Conservation (phyloP, 1,140 invertebrate species). For the Orius insidiosus region DNA sequence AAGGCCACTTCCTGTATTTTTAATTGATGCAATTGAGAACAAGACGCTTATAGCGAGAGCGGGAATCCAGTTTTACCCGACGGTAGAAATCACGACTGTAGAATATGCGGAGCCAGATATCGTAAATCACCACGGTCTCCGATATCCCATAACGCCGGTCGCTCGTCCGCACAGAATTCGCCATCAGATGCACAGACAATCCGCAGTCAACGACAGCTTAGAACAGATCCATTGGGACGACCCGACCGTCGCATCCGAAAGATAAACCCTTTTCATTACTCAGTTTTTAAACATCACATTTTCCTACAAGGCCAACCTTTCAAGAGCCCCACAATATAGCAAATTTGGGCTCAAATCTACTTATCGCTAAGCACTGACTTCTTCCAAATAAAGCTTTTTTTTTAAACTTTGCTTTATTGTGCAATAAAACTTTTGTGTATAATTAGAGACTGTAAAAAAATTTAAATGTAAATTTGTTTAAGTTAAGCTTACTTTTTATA, state of each 20-base stretch:
- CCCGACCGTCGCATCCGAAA: neutral
- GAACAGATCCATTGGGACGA: constrained; percentile 15
- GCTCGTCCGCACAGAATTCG: neutral
- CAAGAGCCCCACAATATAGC: too few species aligned
- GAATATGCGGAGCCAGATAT: constrained; percentile 18
- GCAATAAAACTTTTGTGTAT: too few species aligned
- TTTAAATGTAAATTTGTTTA: too few species aligned
- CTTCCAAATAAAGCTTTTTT: too few species aligned
- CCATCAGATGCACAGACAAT: constrained; percentile 5
- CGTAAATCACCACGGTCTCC: constrained; percentile 11
- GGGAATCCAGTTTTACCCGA: constrained; percentile 14
- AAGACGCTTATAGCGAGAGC: neutral
- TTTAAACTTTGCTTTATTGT: too few species aligned
- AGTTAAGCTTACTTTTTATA: too few species aligned
- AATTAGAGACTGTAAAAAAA: too few species aligned
- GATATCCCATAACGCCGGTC: neutral
- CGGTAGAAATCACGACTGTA: constrained; percentile 20
- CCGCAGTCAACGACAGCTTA: constrained; percentile 12
- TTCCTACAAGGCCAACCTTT: too few species aligned
- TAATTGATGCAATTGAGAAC: constrained; percentile 9
- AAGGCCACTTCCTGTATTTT: constrained; percentile 12
- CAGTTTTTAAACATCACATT: too few species aligned
- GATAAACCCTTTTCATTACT: neutral
- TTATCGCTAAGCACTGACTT: too few species aligned
- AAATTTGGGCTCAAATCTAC: too few species aligned